Conservation (phyloP, 2,888 invertebrate species). For the Eupithecia vulgata region DNA sequence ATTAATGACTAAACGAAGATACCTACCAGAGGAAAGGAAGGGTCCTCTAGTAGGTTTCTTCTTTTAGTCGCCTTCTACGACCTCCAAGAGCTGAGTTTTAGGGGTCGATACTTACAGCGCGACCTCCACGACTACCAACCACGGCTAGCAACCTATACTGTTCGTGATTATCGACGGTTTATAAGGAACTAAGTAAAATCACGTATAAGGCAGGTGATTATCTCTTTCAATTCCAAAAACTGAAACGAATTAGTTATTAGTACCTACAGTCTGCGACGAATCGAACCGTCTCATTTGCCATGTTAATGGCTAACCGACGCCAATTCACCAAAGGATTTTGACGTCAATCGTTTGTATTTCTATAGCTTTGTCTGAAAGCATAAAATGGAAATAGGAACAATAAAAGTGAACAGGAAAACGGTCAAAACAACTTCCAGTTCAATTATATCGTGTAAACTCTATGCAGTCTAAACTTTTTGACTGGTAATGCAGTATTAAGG, state of each 20-base stretch:
- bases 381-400: conserved; percentile 20
- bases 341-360: conserved; percentile 52
- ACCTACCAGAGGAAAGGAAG: too few species aligned
- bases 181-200: not conserved
- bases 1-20: too few species aligned
- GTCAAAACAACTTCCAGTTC: conserved; percentile 8
- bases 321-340: conserved; percentile 54
- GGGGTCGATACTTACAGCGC: not conserved
- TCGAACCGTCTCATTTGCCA: conserved; percentile 48
- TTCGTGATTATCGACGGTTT: not conserved
- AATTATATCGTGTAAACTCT: not conserved
- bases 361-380: conserved; percentile 31
- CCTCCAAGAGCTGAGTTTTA: not conserved
- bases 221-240: conserved; percentile 23
- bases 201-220: conserved; percentile 5
- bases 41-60: too few species aligned
- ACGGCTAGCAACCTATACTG: not conserved
- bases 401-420: conserved; percentile 9
- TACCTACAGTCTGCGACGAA: conserved; percentile 35
- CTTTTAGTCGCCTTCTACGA: not conserved
- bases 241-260: conserved; percentile 37
- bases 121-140: not conserved
- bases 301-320: conserved; percentile 50
- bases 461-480: not conserved
- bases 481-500: too few species aligned